Base-by-base conservation (phyloP, 2,797 vertebrate genomes). In the Taeniopygia guttata region DNA sequence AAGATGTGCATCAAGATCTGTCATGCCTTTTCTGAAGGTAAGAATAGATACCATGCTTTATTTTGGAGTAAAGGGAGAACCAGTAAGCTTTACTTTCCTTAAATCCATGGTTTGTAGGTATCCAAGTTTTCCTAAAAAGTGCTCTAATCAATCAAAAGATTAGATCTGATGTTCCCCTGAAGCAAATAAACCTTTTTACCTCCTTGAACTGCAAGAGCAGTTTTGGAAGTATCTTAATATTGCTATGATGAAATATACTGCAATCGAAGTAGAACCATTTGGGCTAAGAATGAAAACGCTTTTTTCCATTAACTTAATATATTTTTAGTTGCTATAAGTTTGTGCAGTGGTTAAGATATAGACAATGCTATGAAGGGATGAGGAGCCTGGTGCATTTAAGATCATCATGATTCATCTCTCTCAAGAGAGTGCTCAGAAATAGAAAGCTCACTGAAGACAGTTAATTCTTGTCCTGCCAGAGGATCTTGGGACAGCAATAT, bases 381-480 rank as follows among this genome's bases (percentile, higher is more conserved):
- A 67, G n/a, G 63, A 67, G 38, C 18, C 78, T 72, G 18, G 16
- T 94, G 30, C 14, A 14, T 63, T 89, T 62, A 64, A 93, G 87
- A 55, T 6, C 17, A 52, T 94, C 22, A 20, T 94, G 90, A 69
- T 68, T 96, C 55, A 45, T 73, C 5, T 87, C 40, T 84, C 30
- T 90, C 66, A 92, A 63, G 73, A 62, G 27, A 66, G 15, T 2
- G 0, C 36, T 97, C 96, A 94, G 79, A 95, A 72, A 84, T 72
- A 90, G 58, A 88, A 95, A 83, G 22, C 43, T 32, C n/a, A 27
- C 13, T 90, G 30, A 84, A 86, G 55, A 92, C 51, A 89, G 58
- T 62, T 93, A 77, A 96, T 94, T 91, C 91, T 79, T 94, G 49
- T 89, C 58, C 76, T 95, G 48, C 84, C 93, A 92, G 30, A 89